Evolutionary conservation across 2,113 vertebrate genomes (phyloP).

Genomic region (Syngnathus typhle): DNA sequence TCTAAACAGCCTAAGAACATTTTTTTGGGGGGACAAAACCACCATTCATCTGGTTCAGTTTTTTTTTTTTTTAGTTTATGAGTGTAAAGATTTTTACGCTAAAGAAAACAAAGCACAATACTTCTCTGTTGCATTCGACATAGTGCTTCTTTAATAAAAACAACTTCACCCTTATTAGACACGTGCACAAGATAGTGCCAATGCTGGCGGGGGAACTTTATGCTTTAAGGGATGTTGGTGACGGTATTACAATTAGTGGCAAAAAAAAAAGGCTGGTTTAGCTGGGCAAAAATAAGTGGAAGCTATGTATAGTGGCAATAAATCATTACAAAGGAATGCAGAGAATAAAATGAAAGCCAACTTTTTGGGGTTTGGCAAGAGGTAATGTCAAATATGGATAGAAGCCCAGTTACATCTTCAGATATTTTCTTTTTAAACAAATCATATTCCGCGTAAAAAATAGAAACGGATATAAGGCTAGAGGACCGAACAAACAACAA

Average conservation of each 20-base stretch:
- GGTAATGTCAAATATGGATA: slow-evolving; percentile 1
- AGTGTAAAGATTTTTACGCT: too few relatives aligned
- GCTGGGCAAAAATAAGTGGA: slow-evolving; percentile 29
- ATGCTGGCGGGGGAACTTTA: too few relatives aligned
- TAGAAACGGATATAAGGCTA: neutral
- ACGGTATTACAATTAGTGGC: slow-evolving; percentile 11
- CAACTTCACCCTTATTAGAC: too few relatives aligned
- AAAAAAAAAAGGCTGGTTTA: slow-evolving; percentile 23
- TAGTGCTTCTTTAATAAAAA: too few relatives aligned
- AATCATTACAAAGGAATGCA: slow-evolving; percentile 24
- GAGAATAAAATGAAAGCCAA: slow-evolving; percentile 18
- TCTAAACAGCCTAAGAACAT: neutral
- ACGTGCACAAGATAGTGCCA: too few relatives aligned
- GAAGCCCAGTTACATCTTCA: neutral
- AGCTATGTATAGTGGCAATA: slow-evolving; percentile 28
- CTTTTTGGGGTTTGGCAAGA: neutral
- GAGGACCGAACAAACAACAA: neutral
- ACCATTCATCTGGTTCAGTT: neutral
- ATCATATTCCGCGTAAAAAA: neutral
- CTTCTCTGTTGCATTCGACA: too few relatives aligned
- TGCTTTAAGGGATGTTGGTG: neutral
- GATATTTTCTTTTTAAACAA: neutral
- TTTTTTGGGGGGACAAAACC: neutral
- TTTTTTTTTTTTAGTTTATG: too few relatives aligned
- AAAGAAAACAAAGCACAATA: neutral